Evolutionary conservation across 2,113 vertebrate species (phyloP).

Genomic region (Odontophorus gujanensis): DNA sequence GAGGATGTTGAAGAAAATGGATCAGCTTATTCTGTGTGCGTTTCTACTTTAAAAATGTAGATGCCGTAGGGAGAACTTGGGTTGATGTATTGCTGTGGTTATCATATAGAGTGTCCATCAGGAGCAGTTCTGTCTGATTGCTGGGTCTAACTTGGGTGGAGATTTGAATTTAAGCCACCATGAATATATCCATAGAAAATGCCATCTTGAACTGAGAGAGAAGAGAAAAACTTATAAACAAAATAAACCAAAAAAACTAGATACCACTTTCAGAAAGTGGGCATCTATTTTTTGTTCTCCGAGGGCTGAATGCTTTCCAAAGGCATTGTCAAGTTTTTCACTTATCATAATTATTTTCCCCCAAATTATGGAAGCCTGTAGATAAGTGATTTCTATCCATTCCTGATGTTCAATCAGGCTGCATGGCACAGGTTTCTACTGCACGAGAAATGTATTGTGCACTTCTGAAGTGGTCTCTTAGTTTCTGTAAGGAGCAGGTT

Average conservation of each 20-base stretch:
- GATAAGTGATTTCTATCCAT: rapidly evolving
- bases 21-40: neutral
- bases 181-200: neutral
- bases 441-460: neutral
- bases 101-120: neutral
- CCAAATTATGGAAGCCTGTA: rapidly evolving
- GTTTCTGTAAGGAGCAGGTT: neutral
- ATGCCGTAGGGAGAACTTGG: neutral
- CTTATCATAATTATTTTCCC: neutral
- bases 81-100: neutral
- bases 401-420: neutral
- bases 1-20: neutral
- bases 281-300: neutral
- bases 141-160: neutral
- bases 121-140: conserved; percentile 8
- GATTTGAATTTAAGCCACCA: neutral
- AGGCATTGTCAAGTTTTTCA: neutral
- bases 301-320: neutral
- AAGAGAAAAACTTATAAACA: neutral
- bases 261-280: neutral
- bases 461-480: neutral
- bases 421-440: neutral
- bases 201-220: rapidly evolving
- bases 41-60: neutral
- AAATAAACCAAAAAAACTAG: neutral